A percentile compares a stretch with the other conserved stretches of the same genome.
Conservation (phyloP, 1,140 invertebrate genomes). For the Halesus radiatus region DNA sequence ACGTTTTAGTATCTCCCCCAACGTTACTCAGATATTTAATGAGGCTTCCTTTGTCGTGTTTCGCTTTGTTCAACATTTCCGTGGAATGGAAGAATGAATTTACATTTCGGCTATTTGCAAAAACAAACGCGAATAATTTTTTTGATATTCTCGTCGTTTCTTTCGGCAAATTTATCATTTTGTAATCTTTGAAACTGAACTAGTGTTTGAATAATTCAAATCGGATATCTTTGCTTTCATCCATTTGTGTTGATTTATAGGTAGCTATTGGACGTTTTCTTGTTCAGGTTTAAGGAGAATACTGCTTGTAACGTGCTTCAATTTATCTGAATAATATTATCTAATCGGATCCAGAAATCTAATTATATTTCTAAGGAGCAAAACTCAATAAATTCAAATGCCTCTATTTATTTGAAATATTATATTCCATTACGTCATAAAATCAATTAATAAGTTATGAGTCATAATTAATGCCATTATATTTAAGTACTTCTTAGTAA, state of each 20-base stretch:
- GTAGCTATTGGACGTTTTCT: neutral
- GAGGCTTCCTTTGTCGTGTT: conserved; percentile 10
- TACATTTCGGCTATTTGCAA: conserved; percentile 11
- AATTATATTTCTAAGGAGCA: too few relatives aligned
- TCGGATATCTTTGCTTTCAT: conserved; percentile 1
- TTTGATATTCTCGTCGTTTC: conserved; percentile 6
- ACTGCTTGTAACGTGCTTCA: too few relatives aligned
- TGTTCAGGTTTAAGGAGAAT: too few relatives aligned
- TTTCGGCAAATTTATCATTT: conserved; percentile 7
- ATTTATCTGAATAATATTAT: too few relatives aligned
- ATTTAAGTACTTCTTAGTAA: too few relatives aligned
- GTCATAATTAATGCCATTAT: too few relatives aligned
- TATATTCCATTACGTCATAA: too few relatives aligned
- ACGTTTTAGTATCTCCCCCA: too few relatives aligned
- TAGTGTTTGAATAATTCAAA: conserved; percentile 5
- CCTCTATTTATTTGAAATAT: too few relatives aligned
- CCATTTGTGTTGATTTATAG: conserved; percentile 1
- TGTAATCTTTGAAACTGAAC: conserved; percentile 3
- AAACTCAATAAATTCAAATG: too few relatives aligned
- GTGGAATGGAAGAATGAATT: neutral
- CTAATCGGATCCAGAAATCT: too few relatives aligned
- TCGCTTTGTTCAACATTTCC: neutral
- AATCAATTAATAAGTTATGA: too few relatives aligned
- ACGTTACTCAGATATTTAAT: neutral
- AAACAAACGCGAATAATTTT: conserved; percentile 8